These are phyloP conservation scores for Phyllopteryx taeniolatus DNA, from an alignment of 2,113 vertebrate species.

Conservation along the genomic window DNA sequence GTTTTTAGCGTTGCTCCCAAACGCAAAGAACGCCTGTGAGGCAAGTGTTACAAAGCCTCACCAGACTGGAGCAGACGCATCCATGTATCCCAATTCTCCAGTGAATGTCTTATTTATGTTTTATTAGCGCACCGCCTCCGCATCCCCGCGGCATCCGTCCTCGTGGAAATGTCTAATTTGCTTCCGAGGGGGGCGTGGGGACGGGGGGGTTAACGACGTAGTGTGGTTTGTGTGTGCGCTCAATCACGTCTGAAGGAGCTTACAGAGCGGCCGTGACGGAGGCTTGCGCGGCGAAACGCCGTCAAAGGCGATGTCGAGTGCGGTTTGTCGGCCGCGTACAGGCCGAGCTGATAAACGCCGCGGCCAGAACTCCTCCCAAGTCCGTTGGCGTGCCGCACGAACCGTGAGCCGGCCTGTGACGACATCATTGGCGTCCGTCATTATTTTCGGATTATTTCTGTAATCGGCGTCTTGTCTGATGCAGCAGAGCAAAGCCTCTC, in stretches of 20 bases:
- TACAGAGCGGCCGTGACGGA: conserved; percentile 10
- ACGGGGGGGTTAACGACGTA: background rate
- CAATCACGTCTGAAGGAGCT: conserved; percentile 12
- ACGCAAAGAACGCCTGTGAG: background rate
- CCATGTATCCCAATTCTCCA: conserved; percentile 29
- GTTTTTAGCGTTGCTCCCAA: background rate
- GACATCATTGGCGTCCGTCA: background rate
- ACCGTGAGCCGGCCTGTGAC: background rate
- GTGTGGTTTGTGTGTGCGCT: background rate
- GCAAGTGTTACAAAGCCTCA: background rate
- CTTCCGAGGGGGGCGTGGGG: conserved; percentile 4
- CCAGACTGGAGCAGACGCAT: conserved; percentile 9
- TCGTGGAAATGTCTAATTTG: conserved; percentile 37
- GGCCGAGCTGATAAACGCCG: conserved; percentile 7
- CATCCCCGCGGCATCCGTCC: conserved; percentile 29
- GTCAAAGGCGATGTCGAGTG: conserved; percentile 26
- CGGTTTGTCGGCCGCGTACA: conserved; percentile 23
- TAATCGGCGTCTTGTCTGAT: background rate
- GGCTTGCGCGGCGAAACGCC: conserved; percentile 20
- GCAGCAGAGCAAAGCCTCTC: background rate
- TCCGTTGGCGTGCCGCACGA: background rate
- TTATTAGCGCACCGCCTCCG: conserved; percentile 2
- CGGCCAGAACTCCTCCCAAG: conserved; percentile 2
- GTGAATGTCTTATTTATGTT: conserved; percentile 29
- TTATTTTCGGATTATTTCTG: background rate